Base-by-base conservation (phyloP, 1,140 invertebrate species). In the Globodera rostochiensis region DNA sequence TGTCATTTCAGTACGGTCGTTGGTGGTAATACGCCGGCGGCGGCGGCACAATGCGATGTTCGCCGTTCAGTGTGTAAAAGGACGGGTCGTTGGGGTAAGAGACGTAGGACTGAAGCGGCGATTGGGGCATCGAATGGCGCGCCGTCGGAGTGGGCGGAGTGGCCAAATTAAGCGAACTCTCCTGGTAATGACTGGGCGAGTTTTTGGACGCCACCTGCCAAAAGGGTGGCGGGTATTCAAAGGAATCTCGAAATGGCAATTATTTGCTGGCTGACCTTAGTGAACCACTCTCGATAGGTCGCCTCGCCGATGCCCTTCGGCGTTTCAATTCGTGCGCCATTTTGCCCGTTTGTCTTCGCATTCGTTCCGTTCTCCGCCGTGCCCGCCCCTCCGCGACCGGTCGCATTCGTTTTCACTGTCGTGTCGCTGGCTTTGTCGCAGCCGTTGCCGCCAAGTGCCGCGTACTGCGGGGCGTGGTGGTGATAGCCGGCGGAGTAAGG, bases 41-140 rank as follows among this genome's bases (percentile, higher is more conserved):
- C 46, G 78, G 82, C 50, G 77, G 79, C 71, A 84, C 75, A 69
- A 83, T 84, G 64, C 88, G 78, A 69, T 88, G 86, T 66, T 88
- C 87, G n/a, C 88, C 88, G 74, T 86, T 87, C 15, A 88, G 74
- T 4, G 87, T 88, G 76, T 88, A 88, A 60, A 89, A 88, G 2
- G 80, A 79, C 19, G 88, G 87, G 73, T 88, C 88, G 73, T 89
- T 87, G 4, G 87, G 87, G 82, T 88, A 88, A 1, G 84, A 80
- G 21, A 88, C 84, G 79, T 88, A 88, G 13, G 74, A 69, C 47
- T 83, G 82, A 4, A 57, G 74, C 46, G 74, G 75, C 66, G 83
- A 70, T 19, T 71, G 73, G 47, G 49, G 46, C 46, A 57, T 15
- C 74, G 45, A 64, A 13, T 46, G 57, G 67, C 60, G 70, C 45